These are phyloP conservation scores for Hirudo medicinalis DNA, from an alignment of 1,140 invertebrate genomes.

Conservation along the genomic window DNA sequence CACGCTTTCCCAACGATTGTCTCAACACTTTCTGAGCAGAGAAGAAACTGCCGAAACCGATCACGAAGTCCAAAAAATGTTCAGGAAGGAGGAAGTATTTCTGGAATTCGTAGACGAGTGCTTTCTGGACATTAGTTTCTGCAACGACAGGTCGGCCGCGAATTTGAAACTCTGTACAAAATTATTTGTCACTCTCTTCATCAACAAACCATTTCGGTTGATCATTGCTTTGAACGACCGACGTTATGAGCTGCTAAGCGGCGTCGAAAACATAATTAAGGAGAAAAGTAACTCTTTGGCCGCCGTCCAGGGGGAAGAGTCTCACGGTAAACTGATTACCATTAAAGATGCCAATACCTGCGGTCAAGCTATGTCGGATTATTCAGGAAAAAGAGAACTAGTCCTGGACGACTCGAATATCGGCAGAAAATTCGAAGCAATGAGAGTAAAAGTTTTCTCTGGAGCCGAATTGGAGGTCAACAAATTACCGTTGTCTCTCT, in stretches of 20 bases:
- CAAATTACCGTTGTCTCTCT: neutral
- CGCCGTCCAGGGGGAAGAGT: neutral
- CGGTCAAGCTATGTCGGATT: neutral
- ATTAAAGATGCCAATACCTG: neutral
- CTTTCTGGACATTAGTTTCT: neutral
- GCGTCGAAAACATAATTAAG: neutral
- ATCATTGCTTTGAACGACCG: neutral
- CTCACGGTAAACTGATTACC: neutral
- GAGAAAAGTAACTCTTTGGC: neutral
- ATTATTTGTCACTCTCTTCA: neutral
- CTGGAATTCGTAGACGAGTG: neutral
- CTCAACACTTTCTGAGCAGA: neutral
- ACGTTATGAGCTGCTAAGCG: neutral
- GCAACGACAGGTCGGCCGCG: neutral
- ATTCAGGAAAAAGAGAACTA: slow-evolving; percentile 3
- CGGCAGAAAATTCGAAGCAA: slow-evolving; percentile 1
- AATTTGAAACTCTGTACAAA: slow-evolving; percentile 6
- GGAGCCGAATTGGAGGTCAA: neutral
- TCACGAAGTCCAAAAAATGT: neutral
- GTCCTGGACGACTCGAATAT: neutral
- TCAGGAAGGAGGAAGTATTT: neutral
- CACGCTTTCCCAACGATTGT: neutral
- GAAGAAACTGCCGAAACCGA: neutral
- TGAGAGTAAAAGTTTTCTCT: slow-evolving; percentile 6
- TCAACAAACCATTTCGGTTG: neutral